These are phyloP conservation scores for Heterodera filipjevi DNA, from an alignment of 2,888 invertebrate genomes.

Conservation along the genomic window DNA sequence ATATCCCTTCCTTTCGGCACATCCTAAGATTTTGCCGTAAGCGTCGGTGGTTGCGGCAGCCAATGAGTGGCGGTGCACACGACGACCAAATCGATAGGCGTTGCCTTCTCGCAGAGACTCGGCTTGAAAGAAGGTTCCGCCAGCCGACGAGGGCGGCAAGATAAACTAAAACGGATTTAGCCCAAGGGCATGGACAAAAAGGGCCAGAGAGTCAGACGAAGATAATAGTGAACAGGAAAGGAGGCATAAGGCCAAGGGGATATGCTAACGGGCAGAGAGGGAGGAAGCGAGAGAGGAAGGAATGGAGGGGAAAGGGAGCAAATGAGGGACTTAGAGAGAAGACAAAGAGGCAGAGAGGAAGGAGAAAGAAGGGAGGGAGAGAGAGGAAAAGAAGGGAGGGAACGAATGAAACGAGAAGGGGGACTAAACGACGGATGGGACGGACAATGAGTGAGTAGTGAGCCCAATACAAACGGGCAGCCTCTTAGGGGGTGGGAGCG, in stretches of 20 bases:
- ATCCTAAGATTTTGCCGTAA: constrained; percentile 7
- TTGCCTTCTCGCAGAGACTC: not conserved
- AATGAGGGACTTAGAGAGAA: not conserved
- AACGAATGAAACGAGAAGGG: not conserved
- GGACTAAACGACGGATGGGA: not conserved
- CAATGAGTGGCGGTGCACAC: constrained; percentile 1
- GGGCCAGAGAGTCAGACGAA: not conserved
- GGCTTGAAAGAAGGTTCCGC: constrained; percentile 3
- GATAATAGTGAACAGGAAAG: not conserved
- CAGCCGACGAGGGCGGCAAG: constrained; percentile 13
- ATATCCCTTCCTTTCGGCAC: not conserved
- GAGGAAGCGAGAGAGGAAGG: not conserved
- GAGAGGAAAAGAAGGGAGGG: not conserved
- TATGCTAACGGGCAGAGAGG: not conserved
- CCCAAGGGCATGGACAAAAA: not conserved
- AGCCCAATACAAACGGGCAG: not conserved
- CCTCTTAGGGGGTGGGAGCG: not conserved
- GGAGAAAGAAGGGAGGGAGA: not conserved
- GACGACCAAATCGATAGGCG: not conserved
- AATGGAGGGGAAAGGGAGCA: not conserved
- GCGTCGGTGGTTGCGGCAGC: constrained; percentile 1
- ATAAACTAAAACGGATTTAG: constrained; percentile 8
- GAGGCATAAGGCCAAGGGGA: not conserved
- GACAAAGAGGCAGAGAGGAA: not conserved
- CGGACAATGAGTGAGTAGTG: not conserved